Base-by-base conservation (phyloP, 2,113 vertebrate species). In the Amphiprion percula region DNA sequence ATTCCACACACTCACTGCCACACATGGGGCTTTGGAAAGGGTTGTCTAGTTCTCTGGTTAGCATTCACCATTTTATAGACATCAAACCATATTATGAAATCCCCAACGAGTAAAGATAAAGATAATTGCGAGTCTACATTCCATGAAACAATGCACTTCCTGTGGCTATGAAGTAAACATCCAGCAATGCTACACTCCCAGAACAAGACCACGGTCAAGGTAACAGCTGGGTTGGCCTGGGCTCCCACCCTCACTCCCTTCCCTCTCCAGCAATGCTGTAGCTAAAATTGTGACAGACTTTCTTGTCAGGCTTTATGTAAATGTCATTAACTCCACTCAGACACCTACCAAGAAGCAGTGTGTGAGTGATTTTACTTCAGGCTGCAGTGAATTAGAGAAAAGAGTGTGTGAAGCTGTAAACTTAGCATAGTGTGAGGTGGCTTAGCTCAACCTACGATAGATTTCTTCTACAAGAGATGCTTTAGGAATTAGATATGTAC, bases 181-280 rank as follows among this genome's bases (percentile, higher is more conserved):
- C 75, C 33, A 81, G 69, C 61, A 81, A 71, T 37, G 12, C 52
- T 74, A 24, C 71, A 73, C 56, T 33, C n/a, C 23, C 16, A 4
- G 4, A 79, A 24, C 68, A 53, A 30, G 52, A 26, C 62, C 46
- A 15, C 54, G 17, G 53, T 60, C 19, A 2, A 73, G 30, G 65
- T 66, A 85, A 75, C 66, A 74, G 67, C 76, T 68, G 73, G 58
- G 4, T 33, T 56, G 16, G 26, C 14, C 19, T 39, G 39, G 10
- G 10, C 46, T 72, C 47, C 23, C 11, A 21, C 4, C 21, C 14
- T 15, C 2, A 9, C 50, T 55, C 4, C 11, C 5, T 47, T 66
- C 10, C 5, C 46, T 66, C 16, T 53, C 39, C 10, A 47, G 15
- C 67, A 70, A 41, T 9, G 33, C 61, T 82, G 41, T 52, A 17